These are phyloP conservation scores for Tetragnatha versicolor DNA, from an alignment of 1,140 invertebrate genomes.

Conservation along the genomic window DNA sequence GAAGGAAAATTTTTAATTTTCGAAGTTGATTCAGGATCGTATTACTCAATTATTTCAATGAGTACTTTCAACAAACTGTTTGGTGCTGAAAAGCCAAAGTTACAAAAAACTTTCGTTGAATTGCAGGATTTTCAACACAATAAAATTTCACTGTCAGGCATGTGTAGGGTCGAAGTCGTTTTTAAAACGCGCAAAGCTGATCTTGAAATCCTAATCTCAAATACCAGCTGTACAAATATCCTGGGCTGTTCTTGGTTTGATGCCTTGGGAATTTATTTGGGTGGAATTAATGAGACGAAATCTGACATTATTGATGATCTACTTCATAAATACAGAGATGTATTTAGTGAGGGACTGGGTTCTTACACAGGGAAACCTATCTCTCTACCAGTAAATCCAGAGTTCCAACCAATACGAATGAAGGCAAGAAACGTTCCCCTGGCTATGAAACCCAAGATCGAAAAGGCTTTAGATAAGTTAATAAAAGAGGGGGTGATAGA, in stretches of 20 bases:
- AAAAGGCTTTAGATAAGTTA: background rate
- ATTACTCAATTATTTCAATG: background rate
- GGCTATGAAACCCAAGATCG: background rate
- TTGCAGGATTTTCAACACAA: background rate
- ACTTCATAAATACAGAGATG: too few species aligned
- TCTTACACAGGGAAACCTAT: background rate
- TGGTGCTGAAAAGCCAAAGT: too few species aligned
- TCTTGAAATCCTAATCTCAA: too few species aligned
- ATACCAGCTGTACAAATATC: background rate
- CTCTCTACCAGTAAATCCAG: background rate
- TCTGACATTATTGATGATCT: too few species aligned
- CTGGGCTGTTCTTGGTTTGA: background rate
- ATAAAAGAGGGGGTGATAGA: constrained; percentile 54
- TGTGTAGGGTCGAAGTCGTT: background rate
- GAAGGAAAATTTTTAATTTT: background rate
- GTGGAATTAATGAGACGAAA: too few species aligned
- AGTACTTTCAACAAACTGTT: background rate
- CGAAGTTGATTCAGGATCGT: background rate
- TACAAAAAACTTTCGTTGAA: background rate
- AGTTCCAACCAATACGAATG: background rate
- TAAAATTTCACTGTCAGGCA: background rate
- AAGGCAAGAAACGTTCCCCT: too few species aligned
- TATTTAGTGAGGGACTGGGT: background rate
- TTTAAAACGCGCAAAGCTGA: too few species aligned
- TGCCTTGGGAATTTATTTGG: too few species aligned